phyloP scores from a whole-genome alignment of 2,888 invertebrate genomes.

The Galerucella calmariensis region DNA sequence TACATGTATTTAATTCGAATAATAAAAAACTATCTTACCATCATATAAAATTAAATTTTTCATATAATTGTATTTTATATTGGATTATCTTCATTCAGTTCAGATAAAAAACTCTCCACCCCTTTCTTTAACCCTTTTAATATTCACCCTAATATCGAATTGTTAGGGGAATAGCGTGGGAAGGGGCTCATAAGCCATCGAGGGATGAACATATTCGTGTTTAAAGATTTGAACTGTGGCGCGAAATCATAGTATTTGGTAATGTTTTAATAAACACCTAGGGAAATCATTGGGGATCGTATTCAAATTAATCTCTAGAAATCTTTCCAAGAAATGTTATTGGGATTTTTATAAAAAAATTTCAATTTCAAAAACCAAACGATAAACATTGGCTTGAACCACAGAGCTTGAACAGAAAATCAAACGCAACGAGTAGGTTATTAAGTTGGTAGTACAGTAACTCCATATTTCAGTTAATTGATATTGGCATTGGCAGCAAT shows the following conservation, averaged over 20 bases:
- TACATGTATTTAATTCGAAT: neutral
- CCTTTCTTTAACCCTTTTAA: slow-evolving; percentile 7
- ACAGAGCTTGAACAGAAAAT: no score
- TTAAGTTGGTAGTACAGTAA: neutral
- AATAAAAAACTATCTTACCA: slow-evolving; percentile 16
- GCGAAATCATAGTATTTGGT: slow-evolving; percentile 11
- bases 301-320: no score
- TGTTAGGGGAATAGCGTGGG: neutral
- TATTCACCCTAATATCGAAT: slow-evolving; percentile 19
- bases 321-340: no score
- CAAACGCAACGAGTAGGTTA: no score
- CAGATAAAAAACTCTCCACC: slow-evolving; percentile 1
- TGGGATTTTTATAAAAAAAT: no score
- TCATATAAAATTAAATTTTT: slow-evolving; percentile 16
- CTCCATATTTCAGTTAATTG: neutral
- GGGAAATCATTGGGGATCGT: no score
- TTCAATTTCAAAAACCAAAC: no score
- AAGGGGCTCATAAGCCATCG: neutral
- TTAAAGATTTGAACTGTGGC: neutral
- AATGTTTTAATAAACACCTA: neutral
- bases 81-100: neutral
- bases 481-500: slow-evolving; percentile 17
- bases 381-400: no score
- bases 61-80: slow-evolving; percentile 5
- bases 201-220: neutral